Evolutionary conservation across 2,113 vertebrate species (phyloP).

Genomic region (Camelus dromedarius): DNA sequence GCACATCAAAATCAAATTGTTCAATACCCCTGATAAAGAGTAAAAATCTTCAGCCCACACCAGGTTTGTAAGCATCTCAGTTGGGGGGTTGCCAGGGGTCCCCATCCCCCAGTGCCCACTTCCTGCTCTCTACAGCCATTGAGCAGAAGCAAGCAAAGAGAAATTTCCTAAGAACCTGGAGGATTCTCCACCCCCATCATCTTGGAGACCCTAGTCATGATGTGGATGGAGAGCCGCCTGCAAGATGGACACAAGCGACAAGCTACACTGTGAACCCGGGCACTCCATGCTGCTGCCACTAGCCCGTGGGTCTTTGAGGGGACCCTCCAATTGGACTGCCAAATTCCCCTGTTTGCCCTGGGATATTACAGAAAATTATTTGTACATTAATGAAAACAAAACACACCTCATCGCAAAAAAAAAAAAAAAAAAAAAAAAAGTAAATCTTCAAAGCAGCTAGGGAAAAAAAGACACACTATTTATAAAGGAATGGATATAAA

Average conservation of each 20-base stretch:
- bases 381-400: slow-evolving; percentile 80
- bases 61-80: background rate
- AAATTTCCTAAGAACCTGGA: too few species aligned
- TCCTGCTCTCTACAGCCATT: slow-evolving; percentile 71
- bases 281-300: slow-evolving; percentile 68
- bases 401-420: slow-evolving; percentile 72
- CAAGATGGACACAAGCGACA: slow-evolving; percentile 72
- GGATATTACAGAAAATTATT: slow-evolving; percentile 76
- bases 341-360: slow-evolving; percentile 75
- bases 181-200: too few species aligned
- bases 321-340: slow-evolving; percentile 71
- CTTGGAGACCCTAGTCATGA: background rate
- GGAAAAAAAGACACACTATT: too few species aligned
- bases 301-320: slow-evolving; percentile 59
- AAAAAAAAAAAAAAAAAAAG: background rate
- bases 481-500: too few species aligned
- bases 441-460: too few species aligned
- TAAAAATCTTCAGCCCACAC: background rate
- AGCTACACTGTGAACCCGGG: slow-evolving; percentile 79
- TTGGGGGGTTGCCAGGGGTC: background rate
- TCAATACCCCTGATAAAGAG: too few species aligned
- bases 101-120: background rate
- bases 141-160: slow-evolving; percentile 64
- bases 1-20: too few species aligned
- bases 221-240: slow-evolving; percentile 71